A percentile compares a stretch with the other conserved stretches of the same genome.
Evolutionary conservation across 2,888 invertebrate species (phyloP).

Genomic region (Lobophora halterata): DNA sequence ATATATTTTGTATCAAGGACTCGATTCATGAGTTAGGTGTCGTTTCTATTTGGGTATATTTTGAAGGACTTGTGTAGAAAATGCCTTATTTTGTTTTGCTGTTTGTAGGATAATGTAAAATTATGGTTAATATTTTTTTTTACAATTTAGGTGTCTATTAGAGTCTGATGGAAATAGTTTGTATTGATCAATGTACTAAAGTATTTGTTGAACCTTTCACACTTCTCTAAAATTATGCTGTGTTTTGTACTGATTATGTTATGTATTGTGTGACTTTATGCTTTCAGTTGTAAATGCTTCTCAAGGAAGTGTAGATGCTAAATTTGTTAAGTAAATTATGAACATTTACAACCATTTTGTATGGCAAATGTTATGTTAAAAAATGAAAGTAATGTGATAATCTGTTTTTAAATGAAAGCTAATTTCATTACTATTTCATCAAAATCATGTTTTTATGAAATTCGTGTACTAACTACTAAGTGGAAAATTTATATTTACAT

Average conservation of each 20-base stretch:
- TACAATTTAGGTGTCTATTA: constrained; percentile 50
- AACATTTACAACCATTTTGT: constrained; percentile 20
- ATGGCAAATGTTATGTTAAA: constrained; percentile 21
- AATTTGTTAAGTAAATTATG: constrained; percentile 37
- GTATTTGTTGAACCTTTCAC: constrained; percentile 53
- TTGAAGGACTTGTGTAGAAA: constrained; percentile 60
- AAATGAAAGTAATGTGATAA: constrained; percentile 21
- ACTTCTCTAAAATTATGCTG: constrained; percentile 40
- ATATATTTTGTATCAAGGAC: constrained; percentile 43
- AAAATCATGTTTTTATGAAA: constrained; percentile 18
- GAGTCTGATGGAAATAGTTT: constrained; percentile 44
- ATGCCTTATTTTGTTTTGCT: constrained; percentile 78
- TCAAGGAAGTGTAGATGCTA: constrained; percentile 61
- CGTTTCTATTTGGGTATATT: constrained; percentile 53
- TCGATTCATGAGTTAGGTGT: constrained; percentile 47
- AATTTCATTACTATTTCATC: constrained; percentile 33
- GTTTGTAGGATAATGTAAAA: constrained; percentile 64
- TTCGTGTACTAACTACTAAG: background rate
- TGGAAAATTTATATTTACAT: constrained; percentile 49
- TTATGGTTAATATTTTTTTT: constrained; percentile 62
- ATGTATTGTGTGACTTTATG: constrained; percentile 34
- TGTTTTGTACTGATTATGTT: constrained; percentile 42
- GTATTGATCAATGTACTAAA: too few species aligned
- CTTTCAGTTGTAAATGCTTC: constrained; percentile 40
- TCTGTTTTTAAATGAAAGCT: constrained; percentile 20